phyloP scores from a whole-genome alignment of 2,888 invertebrate species.

The Osmoderma eremita region DNA sequence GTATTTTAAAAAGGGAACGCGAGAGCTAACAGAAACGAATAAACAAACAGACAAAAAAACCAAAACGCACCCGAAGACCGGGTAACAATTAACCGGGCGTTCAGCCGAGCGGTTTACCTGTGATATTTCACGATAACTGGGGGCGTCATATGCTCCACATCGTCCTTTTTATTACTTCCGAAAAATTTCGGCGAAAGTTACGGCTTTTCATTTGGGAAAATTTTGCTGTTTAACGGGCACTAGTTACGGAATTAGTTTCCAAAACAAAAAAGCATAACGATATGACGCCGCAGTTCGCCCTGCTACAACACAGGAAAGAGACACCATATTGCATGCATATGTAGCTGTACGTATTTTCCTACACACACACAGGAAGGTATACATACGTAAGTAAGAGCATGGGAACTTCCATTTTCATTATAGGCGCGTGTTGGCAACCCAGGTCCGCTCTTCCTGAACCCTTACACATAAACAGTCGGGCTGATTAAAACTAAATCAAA shows the following conservation, averaged over 20 bases:
- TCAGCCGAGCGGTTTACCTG: slow-evolving; percentile 27
- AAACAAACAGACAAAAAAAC: not conserved
- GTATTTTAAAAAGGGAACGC: not conserved
- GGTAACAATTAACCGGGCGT: slow-evolving; percentile 24
- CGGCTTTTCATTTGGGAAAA: slow-evolving; percentile 37
- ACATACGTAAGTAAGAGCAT: not conserved
- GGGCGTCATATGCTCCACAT: slow-evolving; percentile 32
- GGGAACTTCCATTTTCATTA: not conserved
- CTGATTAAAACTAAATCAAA: slow-evolving; percentile 30
- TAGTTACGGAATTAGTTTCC: slow-evolving; percentile 31
- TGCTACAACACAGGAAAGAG: not conserved
- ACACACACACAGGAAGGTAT: too few species aligned
- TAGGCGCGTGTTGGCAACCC: slow-evolving; percentile 3
- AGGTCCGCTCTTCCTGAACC: not conserved
- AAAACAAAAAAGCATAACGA: not conserved
- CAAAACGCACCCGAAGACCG: not conserved
- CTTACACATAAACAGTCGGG: slow-evolving; percentile 8
- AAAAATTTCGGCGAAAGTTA: slow-evolving; percentile 36
- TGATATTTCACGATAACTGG: slow-evolving; percentile 31
- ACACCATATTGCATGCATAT: too few species aligned
- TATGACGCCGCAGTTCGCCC: not conserved
- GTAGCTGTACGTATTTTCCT: too few species aligned
- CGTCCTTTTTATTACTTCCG: slow-evolving; percentile 29
- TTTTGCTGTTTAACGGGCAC: slow-evolving; percentile 36
- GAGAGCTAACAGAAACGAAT: not conserved